phyloP scores from a whole-genome alignment of 1,140 invertebrate genomes.

The Drosophila gunungcola region DNA sequence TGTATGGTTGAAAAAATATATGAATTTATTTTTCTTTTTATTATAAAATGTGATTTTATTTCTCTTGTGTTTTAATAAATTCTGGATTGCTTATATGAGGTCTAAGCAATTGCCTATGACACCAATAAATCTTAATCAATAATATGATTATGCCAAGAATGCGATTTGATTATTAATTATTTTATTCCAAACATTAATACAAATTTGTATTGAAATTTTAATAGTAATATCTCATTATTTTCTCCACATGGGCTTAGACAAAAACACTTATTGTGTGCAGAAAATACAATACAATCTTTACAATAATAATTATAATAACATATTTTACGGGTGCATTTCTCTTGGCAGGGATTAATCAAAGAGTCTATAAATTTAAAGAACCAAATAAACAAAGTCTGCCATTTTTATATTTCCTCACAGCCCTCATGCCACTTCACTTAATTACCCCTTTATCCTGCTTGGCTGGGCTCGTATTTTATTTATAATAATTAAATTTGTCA shows the following conservation, averaged over 20 bases:
- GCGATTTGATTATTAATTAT: too few species aligned
- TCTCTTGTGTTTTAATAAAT: too few species aligned
- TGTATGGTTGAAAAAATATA: background rate
- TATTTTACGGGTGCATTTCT: conserved; percentile 10
- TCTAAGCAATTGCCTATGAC: too few species aligned
- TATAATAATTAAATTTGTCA: conserved; percentile 79
- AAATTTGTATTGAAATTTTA: too few species aligned
- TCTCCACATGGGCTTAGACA: too few species aligned
- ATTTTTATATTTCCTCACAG: background rate
- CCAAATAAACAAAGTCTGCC: conserved; percentile 6
- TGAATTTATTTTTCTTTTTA: too few species aligned
- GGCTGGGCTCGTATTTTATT: conserved; percentile 54
- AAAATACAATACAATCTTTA: background rate
- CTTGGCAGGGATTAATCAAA: conserved; percentile 39
- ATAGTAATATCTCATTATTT: too few species aligned
- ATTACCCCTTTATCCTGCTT: conserved; percentile 51
- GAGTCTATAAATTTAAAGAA: conserved; percentile 13
- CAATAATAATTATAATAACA: background rate
- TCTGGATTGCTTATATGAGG: too few species aligned
- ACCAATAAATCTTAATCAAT: too few species aligned
- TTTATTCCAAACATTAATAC: too few species aligned
- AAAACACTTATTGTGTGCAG: background rate
- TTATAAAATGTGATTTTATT: too few species aligned
- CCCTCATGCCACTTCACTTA: conserved; percentile 43
- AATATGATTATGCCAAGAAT: too few species aligned